phyloP scores from a whole-genome alignment of 2,797 vertebrate species.

The Cygnus olor region DNA sequence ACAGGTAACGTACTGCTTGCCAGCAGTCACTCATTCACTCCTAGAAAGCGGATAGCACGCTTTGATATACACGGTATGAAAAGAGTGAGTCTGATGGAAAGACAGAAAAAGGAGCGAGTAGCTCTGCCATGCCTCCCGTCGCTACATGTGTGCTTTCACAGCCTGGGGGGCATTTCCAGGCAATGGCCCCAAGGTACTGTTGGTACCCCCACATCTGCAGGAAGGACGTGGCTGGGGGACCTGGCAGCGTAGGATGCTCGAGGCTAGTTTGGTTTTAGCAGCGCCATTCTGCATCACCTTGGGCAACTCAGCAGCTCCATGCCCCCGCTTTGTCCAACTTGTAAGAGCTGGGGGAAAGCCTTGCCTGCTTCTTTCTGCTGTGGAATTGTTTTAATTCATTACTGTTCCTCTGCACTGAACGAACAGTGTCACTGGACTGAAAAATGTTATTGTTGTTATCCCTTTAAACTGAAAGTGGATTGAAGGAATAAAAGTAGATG shows the following conservation, averaged over 20 bases:
- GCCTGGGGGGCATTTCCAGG: not conserved
- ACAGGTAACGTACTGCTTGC: not conserved
- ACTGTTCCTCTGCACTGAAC: not conserved
- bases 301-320: not conserved
- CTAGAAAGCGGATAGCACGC: not conserved
- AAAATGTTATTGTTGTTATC: slow-evolving; percentile 57
- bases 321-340: not conserved
- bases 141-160: rapidly evolving
- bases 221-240: not conserved
- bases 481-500: slow-evolving; percentile 37
- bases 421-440: slow-evolving; percentile 15
- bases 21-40: not conserved
- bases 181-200: not conserved
- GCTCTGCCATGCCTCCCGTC: not conserved
- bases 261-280: not conserved
- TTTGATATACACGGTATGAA: rapidly evolving
- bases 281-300: not conserved
- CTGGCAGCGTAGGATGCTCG: not conserved
- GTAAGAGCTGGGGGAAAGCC: not conserved
- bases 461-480: slow-evolving; percentile 19
- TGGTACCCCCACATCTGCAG: not conserved
- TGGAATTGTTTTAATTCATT: not conserved
- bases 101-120: not conserved
- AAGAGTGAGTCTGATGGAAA: not conserved
- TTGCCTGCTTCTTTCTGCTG: not conserved